phyloP scores from a whole-genome alignment of 1,140 invertebrate genomes.

The Pachypsylla venusta region DNA sequence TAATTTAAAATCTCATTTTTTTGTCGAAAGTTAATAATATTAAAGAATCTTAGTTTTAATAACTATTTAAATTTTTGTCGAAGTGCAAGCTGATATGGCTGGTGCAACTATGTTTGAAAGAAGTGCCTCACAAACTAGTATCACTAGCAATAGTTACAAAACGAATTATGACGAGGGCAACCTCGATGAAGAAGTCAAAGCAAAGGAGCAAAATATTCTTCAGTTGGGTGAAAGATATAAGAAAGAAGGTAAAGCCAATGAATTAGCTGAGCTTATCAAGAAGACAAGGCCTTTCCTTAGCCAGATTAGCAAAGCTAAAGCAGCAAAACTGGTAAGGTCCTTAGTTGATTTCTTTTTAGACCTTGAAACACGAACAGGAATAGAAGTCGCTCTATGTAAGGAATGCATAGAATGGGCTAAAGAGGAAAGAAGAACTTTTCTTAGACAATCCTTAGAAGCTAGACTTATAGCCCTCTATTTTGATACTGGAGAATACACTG shows the following conservation, averaged over 20 bases:
- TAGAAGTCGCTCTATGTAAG: constrained; percentile 75
- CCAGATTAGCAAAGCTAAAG: constrained; percentile 95
- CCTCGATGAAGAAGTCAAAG: constrained; percentile 61
- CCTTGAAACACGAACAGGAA: constrained; percentile 83
- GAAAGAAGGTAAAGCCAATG: constrained; percentile 83
- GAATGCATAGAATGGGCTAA: constrained; percentile 99
- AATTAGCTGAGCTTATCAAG: constrained; percentile 84
- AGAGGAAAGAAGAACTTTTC: constrained; percentile 89
- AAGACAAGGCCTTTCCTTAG: constrained; percentile 84
- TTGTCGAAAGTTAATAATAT: too few species aligned
- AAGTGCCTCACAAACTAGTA: constrained; percentile 49
- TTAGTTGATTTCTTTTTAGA: constrained; percentile 96
- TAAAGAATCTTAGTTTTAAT: too few species aligned
- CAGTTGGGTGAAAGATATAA: constrained; percentile 79
- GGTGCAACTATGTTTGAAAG: constrained; percentile 73
- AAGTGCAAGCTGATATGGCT: constrained; percentile 58
- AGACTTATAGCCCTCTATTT: constrained; percentile 86
- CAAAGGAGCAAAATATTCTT: constrained; percentile 79
- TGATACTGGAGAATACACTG: constrained; percentile 78
- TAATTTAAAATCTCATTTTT: too few species aligned
- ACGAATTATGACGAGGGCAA: constrained; percentile 43
- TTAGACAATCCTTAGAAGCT: constrained; percentile 89
- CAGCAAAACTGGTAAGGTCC: constrained; percentile 90
- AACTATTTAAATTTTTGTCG: too few species aligned
- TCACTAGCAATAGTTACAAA: constrained; percentile 49